These are phyloP conservation scores for Bothrops alternatus DNA, from an alignment of 2,797 vertebrate genomes.

Conservation along the genomic window DNA sequence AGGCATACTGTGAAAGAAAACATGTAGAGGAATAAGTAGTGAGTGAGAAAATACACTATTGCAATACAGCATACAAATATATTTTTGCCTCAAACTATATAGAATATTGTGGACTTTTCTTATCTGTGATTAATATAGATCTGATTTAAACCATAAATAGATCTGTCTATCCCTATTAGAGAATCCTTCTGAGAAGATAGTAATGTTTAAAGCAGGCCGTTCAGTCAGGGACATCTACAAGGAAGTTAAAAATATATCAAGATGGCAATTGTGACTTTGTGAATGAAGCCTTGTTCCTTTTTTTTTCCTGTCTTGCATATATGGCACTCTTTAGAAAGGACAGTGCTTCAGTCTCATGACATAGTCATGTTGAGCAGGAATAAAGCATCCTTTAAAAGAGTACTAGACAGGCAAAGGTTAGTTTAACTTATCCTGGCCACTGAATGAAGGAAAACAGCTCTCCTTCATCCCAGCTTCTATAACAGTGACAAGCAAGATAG, in stretches of 20 bases:
- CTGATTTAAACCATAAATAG: background rate
- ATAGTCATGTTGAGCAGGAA: background rate
- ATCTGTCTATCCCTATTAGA: background rate
- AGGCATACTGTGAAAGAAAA: background rate
- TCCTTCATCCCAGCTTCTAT: background rate
- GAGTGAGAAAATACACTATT: background rate
- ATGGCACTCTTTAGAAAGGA: background rate
- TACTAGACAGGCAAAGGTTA: background rate
- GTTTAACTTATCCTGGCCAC: background rate
- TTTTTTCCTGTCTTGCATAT: background rate
- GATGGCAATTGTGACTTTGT: background rate
- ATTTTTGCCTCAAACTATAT: background rate
- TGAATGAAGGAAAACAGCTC: background rate
- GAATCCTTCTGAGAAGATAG: background rate
- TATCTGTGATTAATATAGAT: background rate
- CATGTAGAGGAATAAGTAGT: background rate
- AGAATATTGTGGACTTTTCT: background rate
- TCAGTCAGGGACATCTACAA: background rate
- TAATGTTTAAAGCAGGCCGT: background rate
- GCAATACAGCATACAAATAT: background rate
- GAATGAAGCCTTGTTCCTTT: background rate
- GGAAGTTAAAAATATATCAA: background rate
- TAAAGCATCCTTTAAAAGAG: background rate
- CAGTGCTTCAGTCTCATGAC: background rate
- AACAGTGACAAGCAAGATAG: background rate